Evolutionary conservation across 23 tunicate species (phyloP).

Genomic region (Ascidia mentula): DNA sequence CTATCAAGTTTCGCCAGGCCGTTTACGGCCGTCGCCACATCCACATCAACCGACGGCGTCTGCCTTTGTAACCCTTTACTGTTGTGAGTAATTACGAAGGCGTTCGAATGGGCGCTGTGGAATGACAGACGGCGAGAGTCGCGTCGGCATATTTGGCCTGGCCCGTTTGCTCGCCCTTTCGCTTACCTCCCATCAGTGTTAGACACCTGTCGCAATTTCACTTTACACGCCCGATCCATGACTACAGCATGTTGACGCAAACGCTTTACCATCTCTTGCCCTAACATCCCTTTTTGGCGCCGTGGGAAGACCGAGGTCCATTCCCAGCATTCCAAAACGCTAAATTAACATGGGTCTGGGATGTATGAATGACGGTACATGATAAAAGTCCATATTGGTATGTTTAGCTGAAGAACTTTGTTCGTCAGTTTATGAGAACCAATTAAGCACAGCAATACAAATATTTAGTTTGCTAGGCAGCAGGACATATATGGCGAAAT

Average conservation of each 20-base stretch:
- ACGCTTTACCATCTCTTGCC: not conserved
- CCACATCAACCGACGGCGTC: not conserved
- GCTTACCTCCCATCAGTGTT: not conserved
- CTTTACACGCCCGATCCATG: not conserved
- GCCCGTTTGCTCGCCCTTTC: not conserved
- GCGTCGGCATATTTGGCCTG: not conserved
- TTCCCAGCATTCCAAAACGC: not conserved
- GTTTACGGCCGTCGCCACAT: not conserved
- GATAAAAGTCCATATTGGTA: too few relatives aligned
- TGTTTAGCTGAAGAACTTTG: too few relatives aligned
- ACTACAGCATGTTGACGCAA: not conserved
- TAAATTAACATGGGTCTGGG: too few relatives aligned
- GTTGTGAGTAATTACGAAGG: not conserved
- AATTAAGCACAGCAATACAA: too few relatives aligned
- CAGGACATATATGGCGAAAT: too few relatives aligned
- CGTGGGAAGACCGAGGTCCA: not conserved
- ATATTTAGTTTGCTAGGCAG: too few relatives aligned
- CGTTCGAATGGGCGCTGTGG: not conserved
- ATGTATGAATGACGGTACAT: too few relatives aligned
- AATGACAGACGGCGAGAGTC: slow-evolving; percentile 4
- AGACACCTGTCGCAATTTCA: slow-evolving; percentile 3
- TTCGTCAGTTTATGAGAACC: too few relatives aligned
- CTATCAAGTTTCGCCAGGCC: not conserved
- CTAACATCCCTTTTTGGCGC: not conserved
- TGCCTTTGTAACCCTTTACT: not conserved